Evolutionary conservation across 2,888 invertebrate genomes (phyloP), one percentile per base, ranked within the genome.

Genomic region (Brassicogethes aeneus): DNA sequence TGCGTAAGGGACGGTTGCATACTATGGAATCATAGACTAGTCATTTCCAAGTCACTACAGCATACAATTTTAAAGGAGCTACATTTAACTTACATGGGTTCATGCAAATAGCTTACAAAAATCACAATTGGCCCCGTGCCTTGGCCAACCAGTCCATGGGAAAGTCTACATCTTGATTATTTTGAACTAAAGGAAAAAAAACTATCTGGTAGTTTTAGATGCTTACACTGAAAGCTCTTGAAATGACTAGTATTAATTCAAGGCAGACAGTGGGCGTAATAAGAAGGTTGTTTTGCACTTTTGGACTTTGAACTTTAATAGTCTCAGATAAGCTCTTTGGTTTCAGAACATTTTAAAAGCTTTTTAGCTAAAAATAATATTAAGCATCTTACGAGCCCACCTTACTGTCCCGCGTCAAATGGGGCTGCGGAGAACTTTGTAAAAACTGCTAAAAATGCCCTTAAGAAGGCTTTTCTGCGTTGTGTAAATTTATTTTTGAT

Each of bases 121-220:
- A 47, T 48, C 1, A n/a, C 2, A 3, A 15, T 39, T 13, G 42
- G 51, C 37, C 42, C 51, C 16, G 56, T 54, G 50, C 47, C 41
- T 16, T 52, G 44, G 41, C 45, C 64, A 10, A 46, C 41, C 2
- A 42, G 47, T 30, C 54, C 59, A 12, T 64, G 62, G 61, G 51
- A 62, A 42, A 47, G 68, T 10, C 42, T 69, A 2, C 68, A 70
- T 50, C 48, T 65, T 7, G 69, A 70, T 47, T 68, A 62, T 53
- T 64, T 64, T 7, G 67, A 65, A 17, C 37, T 30, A 8, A 36
- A 40, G 14, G 10, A 29, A n/a, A 17, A 33, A n/a, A 39, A 34
- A 34, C 17, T 37, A 40, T 40, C 37, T 45, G 17, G 31, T 45
- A 8, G 10, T 45, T 2, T 29, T 45, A 10, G 45, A 46, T 36